Percentiles rank a stretch among this genome's conserved stretches.
Evolutionary conservation across 2,113 vertebrate species (phyloP).

Genomic region (Lepus americanus): DNA sequence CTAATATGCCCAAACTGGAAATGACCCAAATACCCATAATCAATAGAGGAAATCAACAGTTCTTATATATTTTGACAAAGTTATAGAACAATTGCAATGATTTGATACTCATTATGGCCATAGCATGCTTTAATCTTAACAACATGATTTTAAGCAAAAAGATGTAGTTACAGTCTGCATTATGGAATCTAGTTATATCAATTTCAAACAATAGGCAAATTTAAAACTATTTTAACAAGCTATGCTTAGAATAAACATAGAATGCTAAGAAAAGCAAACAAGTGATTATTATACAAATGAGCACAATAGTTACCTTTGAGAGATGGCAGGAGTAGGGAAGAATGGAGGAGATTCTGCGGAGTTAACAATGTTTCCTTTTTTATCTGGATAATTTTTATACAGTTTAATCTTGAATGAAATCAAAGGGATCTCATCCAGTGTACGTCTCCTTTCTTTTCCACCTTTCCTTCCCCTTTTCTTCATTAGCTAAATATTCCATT

Average conservation of each 20-base stretch:
- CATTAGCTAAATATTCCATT: neutral
- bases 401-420: neutral
- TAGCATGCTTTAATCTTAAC: neutral
- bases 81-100: neutral
- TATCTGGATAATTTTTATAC: neutral
- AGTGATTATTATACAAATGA: neutral
- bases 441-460: neutral
- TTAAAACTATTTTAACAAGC: neutral
- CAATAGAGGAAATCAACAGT: neutral
- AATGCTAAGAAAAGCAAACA: neutral
- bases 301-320: neutral
- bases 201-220: neutral
- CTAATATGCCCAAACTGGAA: neutral
- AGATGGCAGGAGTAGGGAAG: neutral
- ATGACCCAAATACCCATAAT: neutral
- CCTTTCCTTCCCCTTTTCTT: neutral
- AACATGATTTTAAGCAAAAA: neutral
- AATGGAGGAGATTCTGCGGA: neutral
- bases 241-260: neutral
- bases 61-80: neutral
- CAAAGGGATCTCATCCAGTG: neutral
- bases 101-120: neutral
- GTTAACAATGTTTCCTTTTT: neutral
- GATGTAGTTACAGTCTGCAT: neutral
- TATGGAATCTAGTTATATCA: neutral